Percentiles rank a stretch among this genome's conserved stretches.
phyloP scores from a whole-genome alignment of 1,140 invertebrate species.

The Papilio helenus region DNA sequence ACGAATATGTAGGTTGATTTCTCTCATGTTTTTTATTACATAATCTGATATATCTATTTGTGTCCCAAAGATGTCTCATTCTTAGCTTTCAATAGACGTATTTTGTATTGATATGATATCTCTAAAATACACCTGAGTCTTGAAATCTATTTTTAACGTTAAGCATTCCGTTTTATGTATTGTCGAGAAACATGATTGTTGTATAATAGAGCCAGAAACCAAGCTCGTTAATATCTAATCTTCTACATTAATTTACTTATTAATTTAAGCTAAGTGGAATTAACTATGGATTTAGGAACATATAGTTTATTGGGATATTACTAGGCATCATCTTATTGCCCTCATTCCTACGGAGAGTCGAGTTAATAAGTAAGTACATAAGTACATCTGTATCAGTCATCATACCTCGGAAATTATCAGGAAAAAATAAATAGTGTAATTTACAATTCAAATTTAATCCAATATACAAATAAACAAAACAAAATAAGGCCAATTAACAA shows the following conservation, averaged over 20 bases:
- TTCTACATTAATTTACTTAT: no score
- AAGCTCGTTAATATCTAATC: neutral
- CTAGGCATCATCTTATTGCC: no score
- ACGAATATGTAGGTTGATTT: neutral
- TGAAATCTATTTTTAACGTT: neutral
- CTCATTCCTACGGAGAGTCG: no score
- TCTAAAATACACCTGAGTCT: neutral
- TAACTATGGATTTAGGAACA: no score
- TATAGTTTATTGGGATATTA: no score
- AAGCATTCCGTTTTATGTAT: neutral
- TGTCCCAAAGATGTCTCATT: neutral
- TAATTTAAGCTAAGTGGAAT: no score
- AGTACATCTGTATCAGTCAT: no score
- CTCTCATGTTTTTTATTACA: neutral
- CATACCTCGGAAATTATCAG: no score
- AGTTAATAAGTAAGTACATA: no score
- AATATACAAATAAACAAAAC: slow-evolving; percentile 6
- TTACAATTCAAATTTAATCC: neutral
- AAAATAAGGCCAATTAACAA: slow-evolving; percentile 18
- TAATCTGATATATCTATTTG: neutral
- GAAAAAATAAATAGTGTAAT: neutral
- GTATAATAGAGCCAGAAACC: neutral
- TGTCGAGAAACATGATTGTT: neutral
- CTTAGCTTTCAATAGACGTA: neutral
- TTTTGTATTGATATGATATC: neutral